Percentiles rank a stretch among this genome's conserved stretches.
These are phyloP conservation scores for Sphenopsis melanotis DNA, from an alignment of 2,797 vertebrate species.

Conservation along the genomic window DNA sequence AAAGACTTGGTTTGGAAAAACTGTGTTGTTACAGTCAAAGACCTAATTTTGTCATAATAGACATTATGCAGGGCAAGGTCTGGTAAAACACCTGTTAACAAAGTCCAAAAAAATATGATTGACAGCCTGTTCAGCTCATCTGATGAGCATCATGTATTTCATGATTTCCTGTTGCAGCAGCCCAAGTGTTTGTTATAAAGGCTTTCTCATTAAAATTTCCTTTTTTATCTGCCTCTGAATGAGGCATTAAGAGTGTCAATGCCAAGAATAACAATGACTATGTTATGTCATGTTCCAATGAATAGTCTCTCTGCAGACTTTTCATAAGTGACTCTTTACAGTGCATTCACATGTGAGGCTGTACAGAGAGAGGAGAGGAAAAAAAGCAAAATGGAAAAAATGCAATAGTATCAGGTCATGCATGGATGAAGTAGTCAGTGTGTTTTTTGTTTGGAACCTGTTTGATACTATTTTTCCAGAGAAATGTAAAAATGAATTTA, in stretches of 20 bases:
- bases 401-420: neutral
- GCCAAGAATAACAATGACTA: neutral
- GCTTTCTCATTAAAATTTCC: neutral
- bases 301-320: neutral
- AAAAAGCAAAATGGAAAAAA: neutral
- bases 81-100: neutral
- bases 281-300: neutral
- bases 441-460: conserved; percentile 15
- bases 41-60: neutral
- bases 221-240: neutral
- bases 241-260: neutral
- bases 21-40: neutral
- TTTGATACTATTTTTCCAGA: neutral
- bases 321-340: neutral
- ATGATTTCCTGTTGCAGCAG: neutral
- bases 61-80: neutral
- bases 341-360: neutral
- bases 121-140: neutral
- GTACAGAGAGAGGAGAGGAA: neutral
- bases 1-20: neutral
- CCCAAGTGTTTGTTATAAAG: neutral
- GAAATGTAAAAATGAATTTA: neutral
- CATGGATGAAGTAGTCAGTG: neutral
- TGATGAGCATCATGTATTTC: neutral
- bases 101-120: neutral